Base-by-base conservation (phyloP, 2,113 vertebrate genomes). In the Panurus biarmicus region DNA sequence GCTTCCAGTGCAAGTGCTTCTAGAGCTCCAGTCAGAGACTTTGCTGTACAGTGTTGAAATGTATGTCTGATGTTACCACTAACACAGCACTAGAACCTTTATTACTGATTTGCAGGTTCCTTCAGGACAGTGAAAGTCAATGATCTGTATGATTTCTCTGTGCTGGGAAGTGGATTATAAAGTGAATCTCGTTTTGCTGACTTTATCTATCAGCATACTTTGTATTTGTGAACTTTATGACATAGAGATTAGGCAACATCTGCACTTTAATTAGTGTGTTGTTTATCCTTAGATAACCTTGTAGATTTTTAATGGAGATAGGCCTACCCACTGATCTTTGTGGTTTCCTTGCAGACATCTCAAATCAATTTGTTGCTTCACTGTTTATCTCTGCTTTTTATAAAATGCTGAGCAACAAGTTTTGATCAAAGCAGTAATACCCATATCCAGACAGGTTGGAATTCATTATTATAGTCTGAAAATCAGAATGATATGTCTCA, bases 221-320 rank as follows among this genome's bases (percentile, higher is more conserved):
- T 51, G 18, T 67, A 36, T 72, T 86, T 65, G 48, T 83, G 85
- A 74, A 76, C 82, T 91, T 89, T 89, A 85, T 6, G 20, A 75
- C 72, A 56, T 0, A 47, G 58, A 70, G 64, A 51, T 67, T 71
- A 71, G 69, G 40, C 64, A 88, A 77, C 89, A 80, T 90, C 82
- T 95, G 64, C 51, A 67, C 70, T 87, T 64, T 89, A 90, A 90
- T 96, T 95, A 95, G 48, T n/a, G 23, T 58, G 35, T 53, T 95
- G 45, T 87, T 94, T 95, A 88, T 94, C 85, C 94, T 90, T 67
- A 96, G 82, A 77, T 96, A 95, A 95, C 92, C 93, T 95, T 93
- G 60, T 90, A 95, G 94, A 95, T 95, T 57, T 53, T 51, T 95
- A 74, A 77, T 96, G 50, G 72, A 93, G 91, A 94, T 95, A 93